A percentile compares a stretch with the other conserved stretches of the same genome.
Conservation (phyloP, 2,113 vertebrate species). For the Trochalopteron elliotii region DNA sequence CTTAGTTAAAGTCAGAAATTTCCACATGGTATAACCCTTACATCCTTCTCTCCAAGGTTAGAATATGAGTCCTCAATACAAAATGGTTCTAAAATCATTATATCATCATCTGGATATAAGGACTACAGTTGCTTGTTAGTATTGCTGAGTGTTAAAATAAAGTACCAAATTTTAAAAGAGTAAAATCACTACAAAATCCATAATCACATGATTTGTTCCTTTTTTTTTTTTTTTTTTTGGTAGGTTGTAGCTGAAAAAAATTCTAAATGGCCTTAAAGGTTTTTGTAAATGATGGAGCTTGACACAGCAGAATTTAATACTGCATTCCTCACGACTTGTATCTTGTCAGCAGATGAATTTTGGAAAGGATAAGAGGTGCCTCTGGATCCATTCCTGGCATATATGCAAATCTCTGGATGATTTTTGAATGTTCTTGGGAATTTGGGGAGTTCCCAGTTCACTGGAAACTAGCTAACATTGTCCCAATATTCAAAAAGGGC, state of each 20-base stretch:
- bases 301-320: background rate
- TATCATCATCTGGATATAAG: background rate
- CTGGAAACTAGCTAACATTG: background rate
- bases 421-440: background rate
- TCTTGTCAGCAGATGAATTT: rapidly evolving
- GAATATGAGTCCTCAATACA: background rate
- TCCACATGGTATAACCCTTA: rapidly evolving
- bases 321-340: background rate
- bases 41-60: background rate
- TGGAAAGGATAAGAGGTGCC: background rate
- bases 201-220: background rate
- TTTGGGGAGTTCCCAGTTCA: background rate
- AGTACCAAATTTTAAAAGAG: slow-evolving; percentile 32
- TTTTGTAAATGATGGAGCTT: background rate
- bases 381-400: background rate
- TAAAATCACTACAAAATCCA: background rate
- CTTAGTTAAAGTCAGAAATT: background rate
- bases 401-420: background rate
- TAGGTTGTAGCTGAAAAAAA: background rate
- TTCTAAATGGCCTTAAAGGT: background rate
- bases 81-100: background rate
- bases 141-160: background rate
- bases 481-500: background rate
- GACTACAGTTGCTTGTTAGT: background rate
- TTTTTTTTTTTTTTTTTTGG: background rate